These are phyloP conservation scores for Leptodactylus fallax DNA, from an alignment of 2,797 vertebrate genomes.

Conservation along the genomic window DNA sequence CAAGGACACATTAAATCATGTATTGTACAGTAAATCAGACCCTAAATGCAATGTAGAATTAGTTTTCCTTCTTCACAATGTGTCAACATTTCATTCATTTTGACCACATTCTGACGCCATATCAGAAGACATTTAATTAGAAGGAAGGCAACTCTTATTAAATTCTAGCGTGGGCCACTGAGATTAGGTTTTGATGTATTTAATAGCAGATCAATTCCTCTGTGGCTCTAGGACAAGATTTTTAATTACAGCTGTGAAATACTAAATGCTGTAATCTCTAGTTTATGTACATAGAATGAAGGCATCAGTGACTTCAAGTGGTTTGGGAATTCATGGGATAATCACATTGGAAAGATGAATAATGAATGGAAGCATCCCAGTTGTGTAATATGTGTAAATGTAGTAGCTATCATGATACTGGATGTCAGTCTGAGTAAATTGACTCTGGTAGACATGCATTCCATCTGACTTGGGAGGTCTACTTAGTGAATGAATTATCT, in stretches of 20 bases:
- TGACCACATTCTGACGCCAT: slow-evolving; percentile 40
- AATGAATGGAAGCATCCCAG: slow-evolving; percentile 15
- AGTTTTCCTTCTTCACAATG: slow-evolving; percentile 31
- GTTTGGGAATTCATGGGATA: slow-evolving; percentile 44
- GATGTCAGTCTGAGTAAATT: not conserved
- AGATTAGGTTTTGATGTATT: slow-evolving; percentile 60
- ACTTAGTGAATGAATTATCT: not conserved
- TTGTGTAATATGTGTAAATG: not conserved
- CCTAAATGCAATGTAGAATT: slow-evolving; percentile 16
- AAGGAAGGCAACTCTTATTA: slow-evolving; percentile 49
- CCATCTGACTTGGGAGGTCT: not conserved
- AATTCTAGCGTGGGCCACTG: slow-evolving; percentile 33
- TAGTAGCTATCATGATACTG: not conserved
- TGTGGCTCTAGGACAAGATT: slow-evolving; percentile 50
- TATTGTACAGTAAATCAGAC: not conserved
- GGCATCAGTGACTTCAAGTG: slow-evolving; percentile 52
- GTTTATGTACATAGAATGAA: slow-evolving; percentile 58
- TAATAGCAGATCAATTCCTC: slow-evolving; percentile 61
- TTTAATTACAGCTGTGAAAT: slow-evolving; percentile 63
- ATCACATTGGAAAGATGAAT: slow-evolving; percentile 31
- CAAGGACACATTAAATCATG: not conserved
- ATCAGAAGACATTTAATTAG: slow-evolving; percentile 58
- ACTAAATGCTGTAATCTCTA: slow-evolving; percentile 44
- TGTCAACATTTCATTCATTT: slow-evolving; percentile 43
- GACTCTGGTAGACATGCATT: not conserved